Conservation (phyloP, 2,888 invertebrate genomes). For the Papilio elwesi region DNA sequence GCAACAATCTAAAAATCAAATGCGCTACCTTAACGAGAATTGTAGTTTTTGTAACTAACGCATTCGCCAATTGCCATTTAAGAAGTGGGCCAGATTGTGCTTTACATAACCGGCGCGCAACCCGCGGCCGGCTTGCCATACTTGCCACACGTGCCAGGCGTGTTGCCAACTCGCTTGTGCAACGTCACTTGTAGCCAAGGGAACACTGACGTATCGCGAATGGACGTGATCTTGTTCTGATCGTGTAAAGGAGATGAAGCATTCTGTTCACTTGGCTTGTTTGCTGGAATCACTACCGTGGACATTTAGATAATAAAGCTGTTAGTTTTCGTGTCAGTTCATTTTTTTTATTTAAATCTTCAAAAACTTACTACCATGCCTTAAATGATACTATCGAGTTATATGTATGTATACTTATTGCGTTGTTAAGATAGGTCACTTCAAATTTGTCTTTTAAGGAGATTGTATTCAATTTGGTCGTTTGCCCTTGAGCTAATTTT, state of each 20-base stretch:
- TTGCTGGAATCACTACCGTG: background rate
- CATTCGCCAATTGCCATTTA: constrained; percentile 47
- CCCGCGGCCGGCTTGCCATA: constrained; percentile 50
- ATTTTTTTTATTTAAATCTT: background rate
- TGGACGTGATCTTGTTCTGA: constrained; percentile 57
- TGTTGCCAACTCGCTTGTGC: constrained; percentile 39
- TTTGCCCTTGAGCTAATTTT: background rate
- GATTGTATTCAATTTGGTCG: background rate
- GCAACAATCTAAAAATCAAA: constrained; percentile 48
- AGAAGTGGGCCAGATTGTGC: constrained; percentile 52
- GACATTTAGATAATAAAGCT: background rate
- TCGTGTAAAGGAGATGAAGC: constrained; percentile 30
- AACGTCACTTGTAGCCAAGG: constrained; percentile 32
- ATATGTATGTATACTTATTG: no score
- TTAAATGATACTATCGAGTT: no score
- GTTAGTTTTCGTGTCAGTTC: background rate
- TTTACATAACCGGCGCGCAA: constrained; percentile 54
- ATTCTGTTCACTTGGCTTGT: constrained; percentile 23
- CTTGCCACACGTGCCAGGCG: constrained; percentile 52
- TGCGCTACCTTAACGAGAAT: constrained; percentile 43
- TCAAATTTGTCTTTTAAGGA: background rate
- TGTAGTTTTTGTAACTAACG: constrained; percentile 38
- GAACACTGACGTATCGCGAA: constrained; percentile 57
- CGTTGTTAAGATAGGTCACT: no score
- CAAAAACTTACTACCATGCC: background rate